Conservation (phyloP, 2,888 invertebrate genomes). For the Xanthostigma xanthostigma region DNA sequence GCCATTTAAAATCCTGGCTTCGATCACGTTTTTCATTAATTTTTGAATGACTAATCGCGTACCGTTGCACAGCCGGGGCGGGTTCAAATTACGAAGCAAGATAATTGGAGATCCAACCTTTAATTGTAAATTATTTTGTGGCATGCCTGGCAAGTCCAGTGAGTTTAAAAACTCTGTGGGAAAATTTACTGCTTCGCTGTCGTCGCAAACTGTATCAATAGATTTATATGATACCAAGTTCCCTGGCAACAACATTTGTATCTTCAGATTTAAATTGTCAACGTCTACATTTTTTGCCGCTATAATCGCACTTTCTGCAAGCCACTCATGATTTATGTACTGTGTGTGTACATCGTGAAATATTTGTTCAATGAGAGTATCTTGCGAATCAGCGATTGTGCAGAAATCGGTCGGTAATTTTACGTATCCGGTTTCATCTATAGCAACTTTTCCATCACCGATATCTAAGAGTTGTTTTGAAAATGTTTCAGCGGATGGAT, state of each 20-base stretch:
- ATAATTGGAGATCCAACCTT: not conserved
- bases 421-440: slow-evolving; percentile 14
- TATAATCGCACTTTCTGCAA: slow-evolving; percentile 20
- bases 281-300: slow-evolving; percentile 21
- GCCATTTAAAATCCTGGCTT: not conserved
- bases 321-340: slow-evolving; percentile 18
- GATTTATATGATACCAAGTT: no score
- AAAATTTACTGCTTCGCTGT: slow-evolving; percentile 4
- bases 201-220: slow-evolving; percentile 1
- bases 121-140: not conserved
- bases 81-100: not conserved
- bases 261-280: slow-evolving; percentile 9
- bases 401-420: slow-evolving; percentile 17
- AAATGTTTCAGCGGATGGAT: slow-evolving; percentile 17
- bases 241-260: slow-evolving; percentile 2
- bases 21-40: not conserved
- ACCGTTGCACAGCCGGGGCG: not conserved
- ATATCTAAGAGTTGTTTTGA: slow-evolving; percentile 17
- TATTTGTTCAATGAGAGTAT: slow-evolving; percentile 15
- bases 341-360: slow-evolving; percentile 16
- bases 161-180: slow-evolving; percentile 9
- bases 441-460: slow-evolving; percentile 15
- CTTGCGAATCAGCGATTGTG: slow-evolving; percentile 11
- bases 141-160: not conserved
- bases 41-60: not conserved